Evolutionary conservation across 2,888 invertebrate species (phyloP).

Genomic region (Nasonia oneida): DNA sequence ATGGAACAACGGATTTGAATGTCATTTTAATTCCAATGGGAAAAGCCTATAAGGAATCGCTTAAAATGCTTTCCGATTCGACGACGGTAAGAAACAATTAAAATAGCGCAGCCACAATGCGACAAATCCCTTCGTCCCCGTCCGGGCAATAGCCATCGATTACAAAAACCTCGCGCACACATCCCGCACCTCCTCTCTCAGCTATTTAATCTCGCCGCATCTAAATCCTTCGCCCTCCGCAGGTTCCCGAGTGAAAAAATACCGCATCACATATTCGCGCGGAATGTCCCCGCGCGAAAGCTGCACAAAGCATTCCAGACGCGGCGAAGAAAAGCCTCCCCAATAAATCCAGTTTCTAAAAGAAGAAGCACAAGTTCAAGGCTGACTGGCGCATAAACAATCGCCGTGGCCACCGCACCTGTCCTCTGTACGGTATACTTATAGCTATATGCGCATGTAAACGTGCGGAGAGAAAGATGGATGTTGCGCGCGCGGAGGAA

Average conservation of each 20-base stretch:
- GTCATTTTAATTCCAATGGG: no score
- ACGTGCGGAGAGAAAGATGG: neutral
- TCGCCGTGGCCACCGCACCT: constrained; percentile 13
- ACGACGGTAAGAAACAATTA: no score
- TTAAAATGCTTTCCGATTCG: no score
- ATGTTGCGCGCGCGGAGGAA: neutral
- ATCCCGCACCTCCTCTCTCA: neutral
- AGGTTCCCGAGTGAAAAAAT: neutral
- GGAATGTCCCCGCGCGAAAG: constrained; percentile 4
- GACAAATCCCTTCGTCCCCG: no score
- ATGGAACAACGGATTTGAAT: neutral
- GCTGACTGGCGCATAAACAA: constrained; percentile 30
- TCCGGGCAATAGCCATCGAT: neutral
- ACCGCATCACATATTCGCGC: neutral
- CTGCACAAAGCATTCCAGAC: constrained; percentile 26
- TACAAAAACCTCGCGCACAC: neutral
- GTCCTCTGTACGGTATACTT: neutral
- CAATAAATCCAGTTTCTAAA: constrained; percentile 44
- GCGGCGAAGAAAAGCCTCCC: neutral
- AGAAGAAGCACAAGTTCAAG: constrained; percentile 52
- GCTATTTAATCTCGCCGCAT: neutral
- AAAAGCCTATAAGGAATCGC: no score
- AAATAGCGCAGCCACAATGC: no score
- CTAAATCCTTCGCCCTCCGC: neutral
- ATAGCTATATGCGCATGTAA: neutral